Evolutionary conservation across 1,140 invertebrate species (phyloP), one percentile per base, ranked within the genome.

Genomic region (Atta cephalotes): DNA sequence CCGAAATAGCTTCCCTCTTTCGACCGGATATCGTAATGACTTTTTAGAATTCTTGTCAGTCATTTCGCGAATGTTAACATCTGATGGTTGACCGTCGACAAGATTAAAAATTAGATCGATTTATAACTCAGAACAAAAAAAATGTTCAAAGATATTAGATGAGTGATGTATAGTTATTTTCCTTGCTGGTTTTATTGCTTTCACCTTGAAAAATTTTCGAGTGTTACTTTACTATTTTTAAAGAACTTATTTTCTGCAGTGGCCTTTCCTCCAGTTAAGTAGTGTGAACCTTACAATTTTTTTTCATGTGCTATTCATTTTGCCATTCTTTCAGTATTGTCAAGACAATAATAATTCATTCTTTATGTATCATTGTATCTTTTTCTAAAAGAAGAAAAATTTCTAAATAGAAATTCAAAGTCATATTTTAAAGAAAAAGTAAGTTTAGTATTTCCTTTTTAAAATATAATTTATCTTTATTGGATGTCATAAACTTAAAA

Each of bases 21-120:
- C 68, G 66, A 53, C 71, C 72, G 51, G 85, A 87, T 89, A n/a
- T n/a, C n/a, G 68, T 89, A 87, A 90, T 94, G 93, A 95, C 94
- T 94, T 91, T 94, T 94, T 94, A 89, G 93, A 92, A 94, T 94
- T 94, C 93, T 91, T 93, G 91, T 91, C 87, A 93, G 90, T 95
- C 94, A 93, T 95, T 95, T 94, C 93, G 94, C 93, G 91, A 92
- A 94, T 95, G 94, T 95, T 95, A 95, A 95, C 94, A 94, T 93
- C 91, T 85, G 87, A 91, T 90, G 93, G 92, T 93, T 89, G 93
- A 90, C 88, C 87, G 86, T 85, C 74, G 78, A 81, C 88, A 89
- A 86, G 84, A 84, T 78, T 84, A 89, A 87, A 82, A 90, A 81
- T 87, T 88, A 84, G 25, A 63, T 88, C 53, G 63, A 35, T 45